Evolutionary conservation across 2,797 vertebrate species (phyloP).

Genomic region (Danio aesculapii): DNA sequence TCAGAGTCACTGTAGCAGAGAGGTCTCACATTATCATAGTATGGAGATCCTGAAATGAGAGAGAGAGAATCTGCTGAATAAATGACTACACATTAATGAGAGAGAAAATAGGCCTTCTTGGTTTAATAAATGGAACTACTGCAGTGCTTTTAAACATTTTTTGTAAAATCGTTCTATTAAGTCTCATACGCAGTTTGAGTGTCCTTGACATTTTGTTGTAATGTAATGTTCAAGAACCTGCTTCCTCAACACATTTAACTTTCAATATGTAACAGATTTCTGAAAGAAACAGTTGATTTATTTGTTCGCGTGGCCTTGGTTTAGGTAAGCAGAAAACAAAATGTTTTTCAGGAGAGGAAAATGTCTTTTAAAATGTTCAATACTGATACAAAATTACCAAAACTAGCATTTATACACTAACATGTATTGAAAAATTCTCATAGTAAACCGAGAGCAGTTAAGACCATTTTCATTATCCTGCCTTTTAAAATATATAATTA

Average conservation of each 20-base stretch:
- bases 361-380: background rate
- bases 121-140: background rate
- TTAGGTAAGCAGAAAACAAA: background rate
- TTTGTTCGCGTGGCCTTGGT: background rate
- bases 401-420: background rate
- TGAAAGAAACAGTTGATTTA: background rate
- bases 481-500: too few relatives aligned
- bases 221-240: background rate
- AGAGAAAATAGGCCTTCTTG: background rate
- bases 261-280: background rate
- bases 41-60: slow-evolving; percentile 87
- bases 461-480: too few relatives aligned
- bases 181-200: background rate
- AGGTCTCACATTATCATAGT: slow-evolving; percentile 95
- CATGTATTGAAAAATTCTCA: background rate
- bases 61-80: slow-evolving; percentile 8
- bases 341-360: background rate
- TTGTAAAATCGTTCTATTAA: background rate
- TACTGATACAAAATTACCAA: background rate
- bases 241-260: background rate
- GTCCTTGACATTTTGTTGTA: background rate
- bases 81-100: background rate
- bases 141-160: background rate
- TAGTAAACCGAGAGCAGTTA: background rate
- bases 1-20: slow-evolving; percentile 97